Percentiles rank a stretch among this genome's conserved stretches.
These are phyloP conservation scores for Aphelocoma coerulescens DNA, from an alignment of 2,113 vertebrate species.

Conservation along the genomic window DNA sequence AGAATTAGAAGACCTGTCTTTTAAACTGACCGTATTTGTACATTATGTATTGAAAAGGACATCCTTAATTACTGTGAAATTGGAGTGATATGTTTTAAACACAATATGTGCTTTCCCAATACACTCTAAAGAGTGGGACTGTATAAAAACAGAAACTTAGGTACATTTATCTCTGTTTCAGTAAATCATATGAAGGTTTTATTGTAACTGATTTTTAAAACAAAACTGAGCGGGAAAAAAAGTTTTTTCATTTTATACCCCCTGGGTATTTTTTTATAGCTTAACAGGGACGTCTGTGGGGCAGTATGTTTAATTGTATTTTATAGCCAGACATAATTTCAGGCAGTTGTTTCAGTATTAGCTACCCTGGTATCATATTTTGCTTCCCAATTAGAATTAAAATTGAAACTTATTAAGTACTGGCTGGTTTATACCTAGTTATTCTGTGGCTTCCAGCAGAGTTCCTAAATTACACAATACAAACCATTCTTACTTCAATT, in stretches of 20 bases:
- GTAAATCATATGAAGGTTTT: not conserved
- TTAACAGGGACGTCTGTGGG: not conserved
- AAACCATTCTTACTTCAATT: not conserved
- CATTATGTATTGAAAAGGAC: not conserved
- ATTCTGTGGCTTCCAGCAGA: not conserved
- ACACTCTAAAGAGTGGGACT: not conserved
- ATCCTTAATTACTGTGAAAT: not conserved
- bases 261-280: not conserved
- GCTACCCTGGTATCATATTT: not conserved
- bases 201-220: not conserved
- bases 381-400: conserved; percentile 23
- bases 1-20: not conserved
- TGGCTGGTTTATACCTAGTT: conserved; percentile 8
- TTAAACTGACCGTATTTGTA: not conserved
- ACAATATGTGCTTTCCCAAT: not conserved
- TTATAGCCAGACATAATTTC: not conserved
- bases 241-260: not conserved
- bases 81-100: not conserved
- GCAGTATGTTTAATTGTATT: conserved; percentile 1
- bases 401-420: conserved; percentile 11
- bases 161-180: not conserved
- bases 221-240: not conserved
- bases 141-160: not conserved
- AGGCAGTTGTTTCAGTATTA: not conserved
- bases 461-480: not conserved